Evolutionary conservation across 2,113 vertebrate species (phyloP).

Genomic region (Genyomyrus donnyi): DNA sequence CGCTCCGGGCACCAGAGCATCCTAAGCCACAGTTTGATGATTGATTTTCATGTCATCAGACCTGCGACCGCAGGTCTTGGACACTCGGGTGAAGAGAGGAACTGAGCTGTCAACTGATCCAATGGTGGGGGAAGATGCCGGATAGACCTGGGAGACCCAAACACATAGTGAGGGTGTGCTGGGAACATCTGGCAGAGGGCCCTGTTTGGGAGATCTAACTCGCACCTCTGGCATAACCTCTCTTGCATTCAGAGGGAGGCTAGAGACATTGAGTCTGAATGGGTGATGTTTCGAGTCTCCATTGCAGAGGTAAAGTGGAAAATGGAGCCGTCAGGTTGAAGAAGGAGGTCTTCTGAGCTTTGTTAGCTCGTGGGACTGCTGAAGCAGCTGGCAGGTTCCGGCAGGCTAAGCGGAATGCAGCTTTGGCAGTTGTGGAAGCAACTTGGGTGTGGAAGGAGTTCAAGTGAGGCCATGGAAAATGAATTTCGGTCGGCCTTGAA

Average conservation of each 20-base stretch:
- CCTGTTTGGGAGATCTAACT: not conserved
- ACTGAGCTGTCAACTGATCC: not conserved
- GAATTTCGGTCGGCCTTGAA: not conserved
- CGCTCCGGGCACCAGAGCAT: not conserved
- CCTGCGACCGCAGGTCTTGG: not conserved
- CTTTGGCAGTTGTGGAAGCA: not conserved
- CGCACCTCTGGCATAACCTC: not conserved
- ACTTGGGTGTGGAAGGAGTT: not conserved
- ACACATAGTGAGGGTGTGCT: not conserved
- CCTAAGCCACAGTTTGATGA: not conserved
- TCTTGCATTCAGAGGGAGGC: not conserved
- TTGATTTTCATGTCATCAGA: not conserved
- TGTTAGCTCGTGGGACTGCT: not conserved
- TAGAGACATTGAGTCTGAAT: not conserved
- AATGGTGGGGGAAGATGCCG: not conserved
- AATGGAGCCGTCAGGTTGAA: not conserved
- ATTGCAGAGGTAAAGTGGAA: not conserved
- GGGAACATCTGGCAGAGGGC: not conserved
- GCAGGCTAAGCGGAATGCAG: not conserved
- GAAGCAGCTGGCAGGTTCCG: not conserved
- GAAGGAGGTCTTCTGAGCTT: not conserved
- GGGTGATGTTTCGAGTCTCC: not conserved
- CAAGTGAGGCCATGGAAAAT: not conserved
- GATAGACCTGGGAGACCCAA: not conserved
- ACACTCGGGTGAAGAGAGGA: not conserved